phyloP scores from a whole-genome alignment of 2,797 vertebrate species.

The Nothura maculosa region DNA sequence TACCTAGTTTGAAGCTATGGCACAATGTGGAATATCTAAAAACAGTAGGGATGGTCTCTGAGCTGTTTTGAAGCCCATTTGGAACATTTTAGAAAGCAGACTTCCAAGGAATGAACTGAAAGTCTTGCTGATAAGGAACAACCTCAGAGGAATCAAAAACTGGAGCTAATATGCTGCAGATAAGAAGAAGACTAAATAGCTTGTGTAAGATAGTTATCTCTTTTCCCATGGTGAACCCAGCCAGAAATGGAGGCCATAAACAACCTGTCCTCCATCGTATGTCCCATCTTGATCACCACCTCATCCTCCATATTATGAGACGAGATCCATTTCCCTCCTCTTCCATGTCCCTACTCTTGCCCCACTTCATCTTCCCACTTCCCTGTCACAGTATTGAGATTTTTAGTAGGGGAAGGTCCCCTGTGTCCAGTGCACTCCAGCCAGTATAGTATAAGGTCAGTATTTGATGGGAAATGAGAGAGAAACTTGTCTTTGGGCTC shows the following conservation, averaged over 20 bases:
- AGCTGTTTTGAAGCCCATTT: neutral
- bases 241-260: neutral
- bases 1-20: neutral
- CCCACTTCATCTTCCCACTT: neutral
- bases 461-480: neutral
- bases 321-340: neutral
- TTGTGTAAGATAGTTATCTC: neutral
- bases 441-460: neutral
- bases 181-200: constrained; percentile 43
- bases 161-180: neutral
- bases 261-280: neutral
- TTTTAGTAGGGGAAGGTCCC: rapidly evolving
- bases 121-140: constrained; percentile 10
- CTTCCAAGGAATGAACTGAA: neutral
- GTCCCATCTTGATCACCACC: neutral
- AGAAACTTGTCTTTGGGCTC: neutral
- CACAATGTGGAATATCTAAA: neutral
- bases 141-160: constrained; percentile 16
- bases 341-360: neutral
- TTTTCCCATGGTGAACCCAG: neutral
- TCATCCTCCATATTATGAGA: neutral
- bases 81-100: neutral
- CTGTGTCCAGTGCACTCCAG: neutral
- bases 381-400: rapidly evolving
- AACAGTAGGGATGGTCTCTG: neutral